These are phyloP conservation scores for Hedychridium roseum DNA, from an alignment of 2,888 invertebrate species.

Conservation along the genomic window DNA sequence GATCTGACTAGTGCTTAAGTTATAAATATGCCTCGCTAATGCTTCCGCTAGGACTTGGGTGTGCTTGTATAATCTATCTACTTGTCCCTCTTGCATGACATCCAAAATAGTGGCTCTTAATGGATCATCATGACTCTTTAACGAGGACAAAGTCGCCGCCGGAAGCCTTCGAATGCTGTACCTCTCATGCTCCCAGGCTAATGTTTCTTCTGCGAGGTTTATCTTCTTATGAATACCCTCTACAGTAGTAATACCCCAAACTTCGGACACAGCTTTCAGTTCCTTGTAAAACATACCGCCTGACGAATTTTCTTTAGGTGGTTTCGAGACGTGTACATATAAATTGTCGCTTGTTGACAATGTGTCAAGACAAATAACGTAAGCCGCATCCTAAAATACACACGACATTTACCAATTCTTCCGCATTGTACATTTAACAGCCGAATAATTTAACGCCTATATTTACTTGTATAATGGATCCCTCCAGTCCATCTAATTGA, in stretches of 20 bases:
- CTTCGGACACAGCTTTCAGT: slow-evolving; percentile 67
- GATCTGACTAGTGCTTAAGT: slow-evolving; percentile 70
- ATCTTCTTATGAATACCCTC: slow-evolving; percentile 93
- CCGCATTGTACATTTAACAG: slow-evolving; percentile 1
- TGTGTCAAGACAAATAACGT: slow-evolving; percentile 89
- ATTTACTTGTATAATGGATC: slow-evolving; percentile 77
- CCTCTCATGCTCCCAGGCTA: slow-evolving; percentile 97
- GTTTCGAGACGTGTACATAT: slow-evolving; percentile 95
- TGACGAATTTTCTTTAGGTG: slow-evolving; percentile 85
- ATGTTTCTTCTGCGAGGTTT: slow-evolving; percentile 87
- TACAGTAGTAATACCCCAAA: slow-evolving; percentile 65
- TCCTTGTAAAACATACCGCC: slow-evolving; percentile 74
- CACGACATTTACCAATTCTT: slow-evolving; percentile 1
- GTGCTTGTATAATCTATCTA: slow-evolving; percentile 71
- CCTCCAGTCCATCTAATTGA: slow-evolving; percentile 81
- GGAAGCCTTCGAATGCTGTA: slow-evolving; percentile 92
- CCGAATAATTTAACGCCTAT: too few relatives aligned
- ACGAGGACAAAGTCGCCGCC: slow-evolving; percentile 88
- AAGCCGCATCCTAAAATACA: slow-evolving; percentile 85
- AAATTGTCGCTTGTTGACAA: slow-evolving; percentile 74
- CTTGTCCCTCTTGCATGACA: slow-evolving; percentile 67
- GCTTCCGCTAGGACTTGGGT: slow-evolving; percentile 83
- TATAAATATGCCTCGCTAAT: slow-evolving; percentile 83
- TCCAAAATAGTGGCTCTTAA: slow-evolving; percentile 73
- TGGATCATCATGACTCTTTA: slow-evolving; percentile 75